Percentiles rank a stretch among this genome's conserved stretches.
Evolutionary conservation across 1,140 invertebrate species (phyloP).

Genomic region (Acyrthosiphon pisum): DNA sequence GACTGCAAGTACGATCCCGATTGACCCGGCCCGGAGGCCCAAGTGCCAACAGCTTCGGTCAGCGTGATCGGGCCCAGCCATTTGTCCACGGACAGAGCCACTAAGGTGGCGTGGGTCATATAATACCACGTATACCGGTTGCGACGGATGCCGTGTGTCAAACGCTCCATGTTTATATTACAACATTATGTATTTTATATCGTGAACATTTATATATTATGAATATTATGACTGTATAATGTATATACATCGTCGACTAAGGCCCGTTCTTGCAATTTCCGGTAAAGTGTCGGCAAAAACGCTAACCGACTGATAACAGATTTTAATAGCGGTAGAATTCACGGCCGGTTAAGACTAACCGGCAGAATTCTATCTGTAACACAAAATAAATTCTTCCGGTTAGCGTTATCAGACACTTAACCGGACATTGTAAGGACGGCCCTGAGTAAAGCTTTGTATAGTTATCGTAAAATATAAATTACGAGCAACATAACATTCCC

Average conservation of each 20-base stretch:
- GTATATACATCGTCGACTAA: background rate
- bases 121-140: background rate
- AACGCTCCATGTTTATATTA: background rate
- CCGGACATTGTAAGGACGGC: too few species aligned
- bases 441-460: background rate
- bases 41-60: slow-evolving; percentile 58
- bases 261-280: too few species aligned
- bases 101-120: slow-evolving; percentile 60
- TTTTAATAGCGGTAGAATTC: too few species aligned
- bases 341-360: too few species aligned
- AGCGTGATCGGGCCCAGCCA: slow-evolving; percentile 58
- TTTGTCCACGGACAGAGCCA: slow-evolving; percentile 57
- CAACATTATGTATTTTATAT: background rate
- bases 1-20: slow-evolving; percentile 61
- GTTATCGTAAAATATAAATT: background rate
- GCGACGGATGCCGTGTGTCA: background rate
- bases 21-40: slow-evolving; percentile 59
- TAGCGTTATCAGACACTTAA: too few species aligned
- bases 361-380: too few species aligned
- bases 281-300: too few species aligned
- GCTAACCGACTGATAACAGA: too few species aligned
- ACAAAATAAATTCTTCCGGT: too few species aligned
- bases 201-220: background rate
- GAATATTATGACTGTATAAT: too few species aligned
- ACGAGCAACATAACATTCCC: background rate